Percentiles rank a stretch among this genome's conserved stretches.
Evolutionary conservation across 92 coral and sea anemone genomes (phyloP).

Genomic region (Nematostella vectensis): DNA sequence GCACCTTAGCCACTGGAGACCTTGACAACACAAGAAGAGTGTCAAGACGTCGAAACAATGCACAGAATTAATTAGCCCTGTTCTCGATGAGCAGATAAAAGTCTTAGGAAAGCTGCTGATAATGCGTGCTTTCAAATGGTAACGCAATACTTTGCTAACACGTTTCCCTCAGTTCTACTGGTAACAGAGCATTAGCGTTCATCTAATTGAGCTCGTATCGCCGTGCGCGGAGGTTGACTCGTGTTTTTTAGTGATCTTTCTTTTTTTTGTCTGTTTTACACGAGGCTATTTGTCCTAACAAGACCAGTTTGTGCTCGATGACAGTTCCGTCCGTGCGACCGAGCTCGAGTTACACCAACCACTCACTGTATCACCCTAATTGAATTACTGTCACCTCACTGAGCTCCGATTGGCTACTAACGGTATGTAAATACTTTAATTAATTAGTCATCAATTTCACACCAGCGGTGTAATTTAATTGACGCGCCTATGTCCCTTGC

Average conservation of each 20-base stretch:
- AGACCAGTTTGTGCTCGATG: conserved; percentile 83
- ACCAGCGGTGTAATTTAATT: conserved; percentile 86
- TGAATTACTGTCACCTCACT: conserved; percentile 65
- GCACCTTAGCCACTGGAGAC: no score
- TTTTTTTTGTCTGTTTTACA: no score
- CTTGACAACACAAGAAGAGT: no score
- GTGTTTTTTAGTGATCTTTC: no score
- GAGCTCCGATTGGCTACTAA: conserved; percentile 54
- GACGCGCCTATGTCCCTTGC: conserved; percentile 70
- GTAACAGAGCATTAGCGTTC: no score
- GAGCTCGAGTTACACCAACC: conserved; percentile 57
- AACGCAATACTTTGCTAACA: conserved; percentile 9
- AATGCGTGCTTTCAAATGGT: conserved; percentile 9
- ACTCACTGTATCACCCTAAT: conserved; percentile 78
- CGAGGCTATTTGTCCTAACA: conserved; percentile 96
- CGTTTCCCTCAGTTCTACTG: no score
- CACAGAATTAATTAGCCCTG: conserved; percentile 79
- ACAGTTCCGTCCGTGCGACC: conserved; percentile 73
- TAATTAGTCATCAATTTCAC: conserved; percentile 97
- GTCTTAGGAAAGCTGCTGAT: conserved; percentile 23
- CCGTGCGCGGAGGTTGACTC: no score
- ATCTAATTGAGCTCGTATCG: no score
- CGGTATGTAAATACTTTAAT: conserved; percentile 84
- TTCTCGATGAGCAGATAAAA: conserved; percentile 26
- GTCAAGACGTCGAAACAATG: conserved; percentile 44